Evolutionary conservation across 2,113 vertebrate species (phyloP), one percentile per base, ranked within the genome.

Genomic region (Spea bombifrons): DNA sequence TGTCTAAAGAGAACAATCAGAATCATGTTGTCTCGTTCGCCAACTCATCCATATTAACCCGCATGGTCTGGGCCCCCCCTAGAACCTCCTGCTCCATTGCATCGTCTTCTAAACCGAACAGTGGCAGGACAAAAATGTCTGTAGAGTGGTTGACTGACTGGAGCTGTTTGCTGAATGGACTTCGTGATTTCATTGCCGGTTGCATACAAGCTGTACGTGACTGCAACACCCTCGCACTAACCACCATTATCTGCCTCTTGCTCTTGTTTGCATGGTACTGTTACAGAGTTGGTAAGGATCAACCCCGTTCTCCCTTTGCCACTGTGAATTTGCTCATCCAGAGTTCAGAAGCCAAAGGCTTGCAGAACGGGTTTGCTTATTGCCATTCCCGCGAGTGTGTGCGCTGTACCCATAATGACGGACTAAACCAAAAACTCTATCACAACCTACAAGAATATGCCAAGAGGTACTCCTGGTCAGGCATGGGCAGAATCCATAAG

Each of bases 401-500:
- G 81, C 95, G 96, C 78, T 98, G 97, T 50, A 83, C 91, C 3
- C 93, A 91, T 8, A 90, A 91, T 0, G 95, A 96, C 7, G 95
- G 95, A 13, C 92, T 97, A 83, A 96, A 98, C 92, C 96, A 97
- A 92, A 94, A 94, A 81, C 96, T 99, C 17, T 98, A 99, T 86
- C 96, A 95, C 91, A 97, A 95, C 86, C 90, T 99, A 83, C 97
- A 99, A 92, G 96, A 98, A 71, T 99, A 99, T 0, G 97, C 97
- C 90, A 99, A 98, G 88, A 95, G 97, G 81, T 98, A 98, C 90
- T 98, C 97, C 66, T 99, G 97, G 97, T 94, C 97, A 0, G 97
- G 97, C 85, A 99, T 99, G 97, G 97, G 97, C 81, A 93, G 97
- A 61, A 96, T 99, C 85, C 96, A 99, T 85, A 99, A 99, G 85